These are phyloP conservation scores for Drosophila chauvacae DNA, from an alignment of 1,140 invertebrate species.

Conservation along the genomic window DNA sequence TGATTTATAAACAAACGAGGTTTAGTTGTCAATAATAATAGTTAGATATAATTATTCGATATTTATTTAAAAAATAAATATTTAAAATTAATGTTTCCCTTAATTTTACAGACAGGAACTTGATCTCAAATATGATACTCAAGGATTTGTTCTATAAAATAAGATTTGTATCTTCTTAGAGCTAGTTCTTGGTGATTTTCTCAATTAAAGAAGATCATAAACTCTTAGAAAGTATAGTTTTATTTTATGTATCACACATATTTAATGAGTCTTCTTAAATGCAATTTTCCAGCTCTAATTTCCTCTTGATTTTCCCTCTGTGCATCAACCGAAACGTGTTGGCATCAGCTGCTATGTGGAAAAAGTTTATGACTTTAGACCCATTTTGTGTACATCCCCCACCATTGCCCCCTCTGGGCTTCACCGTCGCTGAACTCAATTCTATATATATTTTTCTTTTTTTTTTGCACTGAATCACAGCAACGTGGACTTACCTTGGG, in stretches of 20 bases:
- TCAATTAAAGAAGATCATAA: not conserved
- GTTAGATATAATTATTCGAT: too few relatives aligned
- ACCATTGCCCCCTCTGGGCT: conserved; percentile 1
- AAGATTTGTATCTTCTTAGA: not conserved
- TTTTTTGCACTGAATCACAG: conserved; percentile 57
- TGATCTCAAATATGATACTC: too few relatives aligned
- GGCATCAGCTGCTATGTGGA: conserved; percentile 78
- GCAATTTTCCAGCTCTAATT: not conserved
- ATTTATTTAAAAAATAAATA: too few relatives aligned
- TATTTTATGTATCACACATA: too few relatives aligned
- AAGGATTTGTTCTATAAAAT: not conserved
- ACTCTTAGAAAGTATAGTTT: not conserved
- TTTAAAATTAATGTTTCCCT: too few relatives aligned
- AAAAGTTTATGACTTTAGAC: conserved; percentile 82
- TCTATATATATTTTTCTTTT: not conserved
- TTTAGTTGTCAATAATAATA: too few relatives aligned
- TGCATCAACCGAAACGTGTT: conserved; percentile 50
- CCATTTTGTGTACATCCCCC: conserved; percentile 69
- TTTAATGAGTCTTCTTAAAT: too few relatives aligned
- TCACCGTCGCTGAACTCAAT: conserved; percentile 66
- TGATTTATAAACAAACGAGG: too few relatives aligned
- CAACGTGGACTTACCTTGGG: conserved; percentile 61
- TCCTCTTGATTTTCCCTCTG: not conserved
- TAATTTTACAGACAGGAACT: too few relatives aligned
- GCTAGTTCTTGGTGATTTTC: not conserved